phyloP scores from a whole-genome alignment of 2,797 vertebrate genomes.

The Alectoris magna region DNA sequence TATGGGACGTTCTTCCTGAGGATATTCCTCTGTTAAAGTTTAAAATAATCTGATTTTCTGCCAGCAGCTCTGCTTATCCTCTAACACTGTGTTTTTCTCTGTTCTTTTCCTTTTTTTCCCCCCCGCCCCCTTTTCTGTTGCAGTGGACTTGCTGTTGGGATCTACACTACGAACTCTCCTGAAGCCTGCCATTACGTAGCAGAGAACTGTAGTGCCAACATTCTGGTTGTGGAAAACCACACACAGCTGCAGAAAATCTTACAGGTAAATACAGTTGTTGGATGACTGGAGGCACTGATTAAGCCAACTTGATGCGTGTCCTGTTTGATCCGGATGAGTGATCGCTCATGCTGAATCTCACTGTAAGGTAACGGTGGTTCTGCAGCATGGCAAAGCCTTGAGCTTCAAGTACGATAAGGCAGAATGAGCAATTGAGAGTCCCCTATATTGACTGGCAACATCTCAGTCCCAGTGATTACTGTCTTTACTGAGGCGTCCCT shows the following conservation, averaged over 20 bases:
- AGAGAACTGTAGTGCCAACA: slow-evolving; percentile 86
- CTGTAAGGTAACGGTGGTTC: neutral
- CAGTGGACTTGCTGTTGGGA: slow-evolving; percentile 93
- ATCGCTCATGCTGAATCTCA: neutral
- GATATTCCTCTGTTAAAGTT: neutral
- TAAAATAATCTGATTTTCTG: neutral
- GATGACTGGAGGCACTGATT: neutral
- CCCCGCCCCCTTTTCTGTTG: neutral
- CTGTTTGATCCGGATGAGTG: neutral
- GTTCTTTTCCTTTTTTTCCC: neutral
- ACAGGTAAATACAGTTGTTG: slow-evolving; percentile 80
- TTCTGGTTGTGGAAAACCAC: slow-evolving; percentile 93
- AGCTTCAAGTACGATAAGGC: neutral
- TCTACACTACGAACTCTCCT: slow-evolving; percentile 93
- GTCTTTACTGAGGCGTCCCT: neutral
- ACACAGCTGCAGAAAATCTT: slow-evolving; percentile 95
- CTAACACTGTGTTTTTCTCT: neutral
- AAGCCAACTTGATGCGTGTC: neutral
- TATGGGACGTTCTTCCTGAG: neutral
- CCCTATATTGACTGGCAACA: neutral
- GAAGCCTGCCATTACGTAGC: slow-evolving; percentile 92
- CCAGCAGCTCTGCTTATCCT: neutral
- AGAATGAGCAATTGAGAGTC: neutral
- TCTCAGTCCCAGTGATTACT: neutral
- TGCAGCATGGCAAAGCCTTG: neutral